Conservation (phyloP, 1,140 invertebrate species). For the Octopus sinensis region DNA sequence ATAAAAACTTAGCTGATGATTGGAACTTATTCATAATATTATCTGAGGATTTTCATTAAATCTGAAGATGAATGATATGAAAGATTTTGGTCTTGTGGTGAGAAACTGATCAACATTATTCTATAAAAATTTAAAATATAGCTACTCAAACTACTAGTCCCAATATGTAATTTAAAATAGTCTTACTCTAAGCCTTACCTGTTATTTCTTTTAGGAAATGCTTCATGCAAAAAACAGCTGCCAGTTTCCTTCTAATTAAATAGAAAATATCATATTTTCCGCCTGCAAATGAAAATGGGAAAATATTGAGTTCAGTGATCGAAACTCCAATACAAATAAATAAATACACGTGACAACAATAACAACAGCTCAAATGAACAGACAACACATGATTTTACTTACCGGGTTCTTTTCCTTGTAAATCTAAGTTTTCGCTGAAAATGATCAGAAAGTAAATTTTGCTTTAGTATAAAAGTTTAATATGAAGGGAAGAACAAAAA, state of each 20-base stretch:
- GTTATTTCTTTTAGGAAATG: neutral
- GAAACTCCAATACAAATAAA: neutral
- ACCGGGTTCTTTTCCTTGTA: neutral
- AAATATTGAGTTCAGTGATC: neutral
- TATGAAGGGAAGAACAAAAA: too few species aligned
- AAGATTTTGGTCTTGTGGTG: too few species aligned
- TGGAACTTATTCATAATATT: too few species aligned
- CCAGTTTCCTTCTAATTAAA: neutral
- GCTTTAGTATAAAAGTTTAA: too few species aligned
- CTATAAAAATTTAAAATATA: too few species aligned
- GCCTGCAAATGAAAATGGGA: neutral
- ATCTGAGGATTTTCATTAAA: too few species aligned
- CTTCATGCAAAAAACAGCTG: constrained; percentile 4
- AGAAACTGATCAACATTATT: too few species aligned
- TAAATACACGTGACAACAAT: neutral
- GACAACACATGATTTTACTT: neutral
- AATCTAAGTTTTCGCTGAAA: constrained; percentile 6
- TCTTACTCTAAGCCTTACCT: neutral
- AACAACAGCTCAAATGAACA: neutral
- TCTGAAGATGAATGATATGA: too few species aligned
- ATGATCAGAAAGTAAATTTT: neutral
- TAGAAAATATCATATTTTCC: neutral
- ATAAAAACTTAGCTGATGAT: too few species aligned
- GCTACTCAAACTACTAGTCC: too few species aligned
- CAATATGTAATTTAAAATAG: too few species aligned